Evolutionary conservation across 1,140 invertebrate genomes (phyloP).

Genomic region (Dendroctonus ponderosae): DNA sequence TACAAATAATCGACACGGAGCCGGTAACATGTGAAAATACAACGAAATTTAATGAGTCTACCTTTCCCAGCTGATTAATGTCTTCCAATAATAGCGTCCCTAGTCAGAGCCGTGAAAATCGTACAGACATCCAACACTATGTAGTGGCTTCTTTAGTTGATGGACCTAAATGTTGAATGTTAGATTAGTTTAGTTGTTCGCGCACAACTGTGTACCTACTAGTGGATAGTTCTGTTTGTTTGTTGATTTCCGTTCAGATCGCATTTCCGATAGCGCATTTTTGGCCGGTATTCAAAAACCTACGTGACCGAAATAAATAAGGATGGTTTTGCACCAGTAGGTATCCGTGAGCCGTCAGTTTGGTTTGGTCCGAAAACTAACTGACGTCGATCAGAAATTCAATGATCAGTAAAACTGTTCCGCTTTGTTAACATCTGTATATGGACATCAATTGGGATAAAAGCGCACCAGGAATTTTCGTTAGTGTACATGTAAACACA

Average conservation of each 20-base stretch:
- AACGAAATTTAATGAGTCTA: constrained; percentile 8
- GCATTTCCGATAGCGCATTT: constrained; percentile 3
- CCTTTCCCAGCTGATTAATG: constrained; percentile 18
- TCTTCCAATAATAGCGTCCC: constrained; percentile 19
- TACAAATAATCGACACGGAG: too few species aligned
- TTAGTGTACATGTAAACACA: too few species aligned
- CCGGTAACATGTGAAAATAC: constrained; percentile 13
- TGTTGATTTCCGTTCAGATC: constrained; percentile 24
- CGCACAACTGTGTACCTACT: constrained; percentile 4
- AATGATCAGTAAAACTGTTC: constrained; percentile 8
- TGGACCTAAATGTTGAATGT: constrained; percentile 42
- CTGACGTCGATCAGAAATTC: constrained; percentile 4
- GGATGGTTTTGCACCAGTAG: constrained; percentile 18
- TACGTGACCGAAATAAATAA: constrained; percentile 22
- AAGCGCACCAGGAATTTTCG: constrained; percentile 4
- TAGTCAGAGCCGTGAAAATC: constrained; percentile 5
- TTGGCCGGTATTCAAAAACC: constrained; percentile 19
- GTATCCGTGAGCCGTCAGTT: neutral
- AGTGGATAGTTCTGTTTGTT: constrained; percentile 1
- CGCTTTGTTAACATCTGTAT: constrained; percentile 15
- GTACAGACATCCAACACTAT: constrained; percentile 31
- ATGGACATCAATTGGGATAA: constrained; percentile 13
- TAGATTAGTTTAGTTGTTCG: constrained; percentile 28
- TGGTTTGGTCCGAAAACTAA: constrained; percentile 2
- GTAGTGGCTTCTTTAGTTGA: constrained; percentile 42